These are phyloP conservation scores for Thinocorus orbignyianus DNA, from an alignment of 2,113 vertebrate species.

Conservation along the genomic window DNA sequence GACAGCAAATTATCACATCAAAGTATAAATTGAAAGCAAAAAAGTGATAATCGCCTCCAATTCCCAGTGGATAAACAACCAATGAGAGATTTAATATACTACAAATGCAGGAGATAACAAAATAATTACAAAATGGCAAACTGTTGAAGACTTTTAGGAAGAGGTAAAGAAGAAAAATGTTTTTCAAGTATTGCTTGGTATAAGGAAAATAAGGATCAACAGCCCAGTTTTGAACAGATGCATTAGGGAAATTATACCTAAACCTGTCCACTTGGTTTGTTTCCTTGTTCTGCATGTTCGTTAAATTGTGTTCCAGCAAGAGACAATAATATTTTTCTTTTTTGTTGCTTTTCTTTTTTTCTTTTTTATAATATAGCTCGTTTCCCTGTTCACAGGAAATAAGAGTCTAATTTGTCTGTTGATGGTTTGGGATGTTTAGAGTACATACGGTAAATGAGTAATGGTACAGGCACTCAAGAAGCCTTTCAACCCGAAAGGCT, in stretches of 20 bases:
- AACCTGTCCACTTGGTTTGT: neutral
- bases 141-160: neutral
- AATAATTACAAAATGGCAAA: slow-evolving; percentile 22
- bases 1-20: slow-evolving; percentile 55
- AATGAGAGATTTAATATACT: slow-evolving; percentile 5
- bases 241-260: neutral
- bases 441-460: neutral
- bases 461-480: neutral
- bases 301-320: neutral
- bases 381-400: neutral
- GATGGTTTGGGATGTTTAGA: neutral
- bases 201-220: neutral
- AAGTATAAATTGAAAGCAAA: slow-evolving; percentile 38
- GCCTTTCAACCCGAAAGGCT: neutral
- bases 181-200: neutral
- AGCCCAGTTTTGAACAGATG: neutral
- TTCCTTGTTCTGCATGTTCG: neutral
- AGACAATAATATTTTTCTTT: neutral
- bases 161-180: neutral
- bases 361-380: neutral
- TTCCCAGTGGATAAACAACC: neutral
- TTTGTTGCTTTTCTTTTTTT: neutral
- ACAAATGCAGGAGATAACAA: slow-evolving; percentile 4
- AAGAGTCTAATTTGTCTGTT: neutral
- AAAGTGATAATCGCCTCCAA: neutral